Conservation (phyloP, 1,140 invertebrate species). For the Zaprionus ornatus region DNA sequence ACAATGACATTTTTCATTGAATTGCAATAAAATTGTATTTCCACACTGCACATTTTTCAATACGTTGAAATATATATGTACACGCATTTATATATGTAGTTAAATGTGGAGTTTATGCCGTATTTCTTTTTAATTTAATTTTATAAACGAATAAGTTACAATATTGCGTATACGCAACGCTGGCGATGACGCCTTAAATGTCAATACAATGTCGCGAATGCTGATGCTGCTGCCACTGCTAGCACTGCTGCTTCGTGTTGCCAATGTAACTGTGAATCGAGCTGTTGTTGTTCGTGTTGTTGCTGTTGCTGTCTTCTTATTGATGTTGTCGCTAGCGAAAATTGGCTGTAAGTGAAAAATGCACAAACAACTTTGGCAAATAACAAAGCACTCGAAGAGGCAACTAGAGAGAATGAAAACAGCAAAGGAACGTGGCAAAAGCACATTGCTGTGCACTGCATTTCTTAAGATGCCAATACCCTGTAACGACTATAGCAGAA, state of each 20-base stretch:
- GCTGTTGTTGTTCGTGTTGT: not conserved
- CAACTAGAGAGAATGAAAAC: constrained; percentile 6
- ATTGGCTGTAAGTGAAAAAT: constrained; percentile 58
- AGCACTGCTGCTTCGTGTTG: not conserved
- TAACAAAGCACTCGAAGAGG: constrained; percentile 45
- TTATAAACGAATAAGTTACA: constrained; percentile 41
- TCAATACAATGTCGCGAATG: constrained; percentile 59
- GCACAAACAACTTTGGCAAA: constrained; percentile 54
- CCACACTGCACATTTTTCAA: constrained; percentile 10
- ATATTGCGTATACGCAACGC: constrained; percentile 56
- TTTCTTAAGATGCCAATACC: constrained; percentile 29
- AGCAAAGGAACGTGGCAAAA: constrained; percentile 17
- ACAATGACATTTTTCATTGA: constrained; percentile 45
- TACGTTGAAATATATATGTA: not conserved
- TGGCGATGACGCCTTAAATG: constrained; percentile 48
- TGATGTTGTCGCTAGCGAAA: constrained; percentile 34
- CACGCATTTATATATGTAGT: not conserved
- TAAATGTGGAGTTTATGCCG: not conserved
- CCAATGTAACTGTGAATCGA: not conserved
- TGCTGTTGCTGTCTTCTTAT: constrained; percentile 15
- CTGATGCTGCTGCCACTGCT: constrained; percentile 7
- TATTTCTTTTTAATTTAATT: constrained; percentile 17
- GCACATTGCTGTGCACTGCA: constrained; percentile 37
- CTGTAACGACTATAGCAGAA: not conserved
- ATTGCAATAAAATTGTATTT: constrained; percentile 51